phyloP scores from a whole-genome alignment of 2,797 vertebrate species.

The Tenualosa ilisha region DNA sequence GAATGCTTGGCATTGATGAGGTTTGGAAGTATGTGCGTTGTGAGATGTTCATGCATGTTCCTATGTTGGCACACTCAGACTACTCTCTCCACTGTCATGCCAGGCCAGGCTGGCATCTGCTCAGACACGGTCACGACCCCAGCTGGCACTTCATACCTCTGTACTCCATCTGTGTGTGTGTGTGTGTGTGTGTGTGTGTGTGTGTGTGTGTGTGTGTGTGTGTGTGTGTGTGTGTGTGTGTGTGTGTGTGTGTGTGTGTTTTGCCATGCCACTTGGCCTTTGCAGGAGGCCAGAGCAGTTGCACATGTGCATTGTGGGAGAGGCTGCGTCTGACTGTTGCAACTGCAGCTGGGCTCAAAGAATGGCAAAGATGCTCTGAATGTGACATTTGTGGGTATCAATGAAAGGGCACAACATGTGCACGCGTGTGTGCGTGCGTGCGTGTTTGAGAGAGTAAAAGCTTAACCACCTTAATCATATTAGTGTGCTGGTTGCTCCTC shows the following conservation, averaged over 20 bases:
- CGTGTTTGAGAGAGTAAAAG: neutral
- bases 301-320: constrained; percentile 9
- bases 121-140: neutral
- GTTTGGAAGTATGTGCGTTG: neutral
- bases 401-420: too few species aligned
- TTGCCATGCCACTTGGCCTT: neutral
- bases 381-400: neutral
- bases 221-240: neutral
- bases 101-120: neutral
- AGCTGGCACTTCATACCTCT: neutral
- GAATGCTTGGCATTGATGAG: neutral
- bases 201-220: neutral
- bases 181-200: neutral
- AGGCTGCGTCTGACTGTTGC: neutral
- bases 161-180: neutral
- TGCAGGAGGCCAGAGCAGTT: constrained; percentile 21
- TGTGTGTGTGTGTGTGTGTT: neutral
- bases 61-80: neutral
- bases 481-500: neutral
- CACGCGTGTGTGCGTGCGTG: too few species aligned
- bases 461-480: constrained; percentile 7
- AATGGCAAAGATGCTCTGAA: neutral
- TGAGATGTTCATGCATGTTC: neutral
- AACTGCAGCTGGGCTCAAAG: constrained; percentile 22
- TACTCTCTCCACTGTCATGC: neutral